phyloP scores from a whole-genome alignment of 1,140 invertebrate species.

The Heliconius hewitsoni region DNA sequence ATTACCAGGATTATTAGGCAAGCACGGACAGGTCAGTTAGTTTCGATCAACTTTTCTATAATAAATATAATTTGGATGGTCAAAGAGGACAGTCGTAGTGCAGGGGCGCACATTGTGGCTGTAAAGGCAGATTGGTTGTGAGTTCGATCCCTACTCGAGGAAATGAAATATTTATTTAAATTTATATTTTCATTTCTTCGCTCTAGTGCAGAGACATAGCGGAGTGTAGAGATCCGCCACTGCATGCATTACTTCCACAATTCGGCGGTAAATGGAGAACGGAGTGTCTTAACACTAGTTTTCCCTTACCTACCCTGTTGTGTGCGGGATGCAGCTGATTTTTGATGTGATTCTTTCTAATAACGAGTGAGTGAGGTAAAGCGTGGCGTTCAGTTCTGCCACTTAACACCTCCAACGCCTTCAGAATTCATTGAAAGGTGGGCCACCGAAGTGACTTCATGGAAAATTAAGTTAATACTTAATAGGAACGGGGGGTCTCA shows the following conservation, averaged over 20 bases:
- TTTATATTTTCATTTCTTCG: neutral
- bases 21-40: neutral
- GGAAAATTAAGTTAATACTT: too few relatives aligned
- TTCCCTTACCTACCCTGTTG: neutral
- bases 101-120: too few relatives aligned
- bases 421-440: neutral
- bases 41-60: neutral
- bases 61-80: neutral
- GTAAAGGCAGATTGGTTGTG: too few relatives aligned
- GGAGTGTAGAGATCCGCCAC: neutral
- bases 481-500: neutral
- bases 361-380: neutral
- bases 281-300: neutral
- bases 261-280: neutral
- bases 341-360: neutral
- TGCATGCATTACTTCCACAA: neutral
- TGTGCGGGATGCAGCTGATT: neutral
- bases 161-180: too few relatives aligned
- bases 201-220: neutral
- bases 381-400: neutral
- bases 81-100: too few relatives aligned
- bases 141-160: too few relatives aligned
- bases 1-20: slow-evolving; percentile 6
- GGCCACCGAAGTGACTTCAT: too few relatives aligned
- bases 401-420: neutral